These are phyloP conservation scores for Allacma fusca DNA, from an alignment of 2,888 invertebrate species.

Conservation along the genomic window DNA sequence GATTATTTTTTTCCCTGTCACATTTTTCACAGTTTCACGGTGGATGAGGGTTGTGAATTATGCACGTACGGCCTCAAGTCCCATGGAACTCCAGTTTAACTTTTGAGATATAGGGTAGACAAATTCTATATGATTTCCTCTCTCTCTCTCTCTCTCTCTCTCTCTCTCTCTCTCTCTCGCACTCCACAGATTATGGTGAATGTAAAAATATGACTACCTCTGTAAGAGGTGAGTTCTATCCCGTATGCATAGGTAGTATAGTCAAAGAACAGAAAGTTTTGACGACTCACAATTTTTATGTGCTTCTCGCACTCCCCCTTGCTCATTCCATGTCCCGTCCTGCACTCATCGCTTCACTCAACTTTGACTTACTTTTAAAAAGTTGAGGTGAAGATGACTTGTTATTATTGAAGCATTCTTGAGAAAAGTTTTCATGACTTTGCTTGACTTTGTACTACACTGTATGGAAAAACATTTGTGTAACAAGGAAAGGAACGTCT, in stretches of 20 bases:
- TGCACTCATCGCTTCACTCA: background rate
- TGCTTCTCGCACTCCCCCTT: background rate
- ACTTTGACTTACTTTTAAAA: conserved; percentile 21
- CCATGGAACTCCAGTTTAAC: background rate
- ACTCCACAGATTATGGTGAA: background rate
- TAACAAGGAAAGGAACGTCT: conserved; percentile 42
- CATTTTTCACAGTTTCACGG: conserved; percentile 44
- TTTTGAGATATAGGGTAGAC: too few species aligned
- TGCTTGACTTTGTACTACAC: background rate
- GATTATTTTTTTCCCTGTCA: conserved; percentile 33
- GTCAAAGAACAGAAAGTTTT: background rate
- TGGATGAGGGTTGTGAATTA: conserved; percentile 14
- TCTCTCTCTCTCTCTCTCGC: too few species aligned
- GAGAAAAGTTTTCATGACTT: conserved; percentile 10
- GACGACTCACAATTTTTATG: conserved; percentile 7
- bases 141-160: too few species aligned
- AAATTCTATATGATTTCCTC: background rate
- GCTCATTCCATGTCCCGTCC: background rate
- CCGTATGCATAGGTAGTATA: background rate
- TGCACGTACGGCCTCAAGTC: background rate
- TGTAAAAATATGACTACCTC: background rate
- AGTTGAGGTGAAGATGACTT: conserved; percentile 4
- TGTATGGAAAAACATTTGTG: conserved; percentile 21
- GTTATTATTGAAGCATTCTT: conserved; percentile 21
- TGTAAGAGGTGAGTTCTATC: background rate